Evolutionary conservation across 1,140 invertebrate genomes (phyloP), one percentile per base, ranked within the genome.

Genomic region (Propsilocerus akamusi): DNA sequence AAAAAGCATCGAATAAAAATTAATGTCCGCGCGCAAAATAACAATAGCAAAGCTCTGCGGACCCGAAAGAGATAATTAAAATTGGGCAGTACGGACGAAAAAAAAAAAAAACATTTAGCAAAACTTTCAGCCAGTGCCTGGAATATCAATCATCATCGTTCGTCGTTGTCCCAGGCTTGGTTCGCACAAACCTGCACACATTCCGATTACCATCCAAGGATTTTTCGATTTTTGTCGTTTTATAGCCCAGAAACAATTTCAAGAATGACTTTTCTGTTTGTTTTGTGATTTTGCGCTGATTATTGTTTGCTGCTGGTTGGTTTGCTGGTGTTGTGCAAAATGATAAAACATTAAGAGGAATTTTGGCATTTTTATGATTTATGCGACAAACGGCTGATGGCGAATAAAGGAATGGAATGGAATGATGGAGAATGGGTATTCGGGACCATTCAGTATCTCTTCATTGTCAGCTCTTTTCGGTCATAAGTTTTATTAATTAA

Each of bases 331-430:
- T 12, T 37, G 32, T 20, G 28, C 28, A 12, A 7, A 30, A n/a
- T n/a, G n/a, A n/a, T 14, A 37, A 37, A 14, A 12, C 32, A 37
- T 20, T 37, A 20, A 37, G 32, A 37, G 32, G 32, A 12, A n/a
- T n/a, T 41, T 41, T 41, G 34, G 34, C 34, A 41, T 41, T 41
- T 41, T 41, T 41, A 41, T 41, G 34, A 41, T 41, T 41, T 41
- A 41, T 41, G 34, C 14, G 34, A 41, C 17, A 17, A 41, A 8
- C 10, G 17, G 34, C 34, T 8, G 14, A 41, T 6, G 20, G 11
- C 22, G 34, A 41, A 20, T 20, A 41, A 41, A 17, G 22, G 17
- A 17, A 37, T 12, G 14, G 32, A 8, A 30, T 11, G 28, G 28
- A 30, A 30, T n/a, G 2, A n/a, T 17, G 22, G 34, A 41, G 22